Conservation (phyloP, 2,797 vertebrate species). For the Muscicapa striata region DNA sequence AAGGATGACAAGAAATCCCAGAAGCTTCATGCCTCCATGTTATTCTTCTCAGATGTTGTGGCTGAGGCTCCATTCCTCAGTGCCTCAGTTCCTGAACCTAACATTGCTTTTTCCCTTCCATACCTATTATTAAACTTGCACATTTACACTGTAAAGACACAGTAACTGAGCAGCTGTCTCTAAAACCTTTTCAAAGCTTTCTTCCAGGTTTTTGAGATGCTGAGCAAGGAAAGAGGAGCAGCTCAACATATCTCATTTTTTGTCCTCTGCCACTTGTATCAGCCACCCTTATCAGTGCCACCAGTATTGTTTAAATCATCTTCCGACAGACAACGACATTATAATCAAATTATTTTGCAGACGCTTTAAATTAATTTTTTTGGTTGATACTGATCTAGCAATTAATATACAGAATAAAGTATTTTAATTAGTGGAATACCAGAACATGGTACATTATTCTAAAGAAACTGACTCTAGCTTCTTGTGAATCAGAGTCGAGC, state of each 20-base stretch:
- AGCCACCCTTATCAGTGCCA: background rate
- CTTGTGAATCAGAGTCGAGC: background rate
- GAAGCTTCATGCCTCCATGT: background rate
- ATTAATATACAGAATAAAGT: background rate
- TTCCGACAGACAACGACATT: background rate
- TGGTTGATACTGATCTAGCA: background rate
- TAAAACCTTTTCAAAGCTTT: background rate
- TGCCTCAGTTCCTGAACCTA: background rate
- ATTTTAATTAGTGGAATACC: background rate
- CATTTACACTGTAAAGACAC: background rate
- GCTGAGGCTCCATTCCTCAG: background rate
- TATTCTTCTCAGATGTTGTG: background rate
- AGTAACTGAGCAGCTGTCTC: background rate
- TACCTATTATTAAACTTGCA: background rate
- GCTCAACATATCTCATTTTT: background rate
- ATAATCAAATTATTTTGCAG: background rate
- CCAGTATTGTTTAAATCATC: background rate
- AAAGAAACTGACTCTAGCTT: background rate
- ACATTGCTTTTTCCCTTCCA: background rate
- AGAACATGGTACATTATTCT: background rate
- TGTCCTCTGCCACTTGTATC: background rate
- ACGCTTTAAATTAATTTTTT: background rate
- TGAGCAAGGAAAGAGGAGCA: background rate
- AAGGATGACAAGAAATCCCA: conserved; percentile 29
- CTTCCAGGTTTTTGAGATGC: background rate